Evolutionary conservation across 2,113 vertebrate species (phyloP).

Genomic region (Butastur rufipennis): DNA sequence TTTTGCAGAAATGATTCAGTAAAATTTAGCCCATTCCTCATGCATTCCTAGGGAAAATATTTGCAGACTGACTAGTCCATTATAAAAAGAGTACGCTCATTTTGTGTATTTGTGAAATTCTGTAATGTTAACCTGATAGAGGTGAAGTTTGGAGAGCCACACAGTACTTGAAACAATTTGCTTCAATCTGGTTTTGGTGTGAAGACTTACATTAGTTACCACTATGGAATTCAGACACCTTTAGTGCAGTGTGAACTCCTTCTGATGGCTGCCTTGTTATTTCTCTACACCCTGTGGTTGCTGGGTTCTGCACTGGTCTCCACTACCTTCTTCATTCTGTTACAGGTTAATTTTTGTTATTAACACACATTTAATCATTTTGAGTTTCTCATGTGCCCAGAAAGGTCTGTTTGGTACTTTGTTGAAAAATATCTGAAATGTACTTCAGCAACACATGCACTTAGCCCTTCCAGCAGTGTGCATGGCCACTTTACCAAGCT

Average conservation of each 20-base stretch:
- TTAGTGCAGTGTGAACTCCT: not conserved
- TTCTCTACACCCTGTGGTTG: not conserved
- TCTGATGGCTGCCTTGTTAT: not conserved
- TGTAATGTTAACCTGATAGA: not conserved
- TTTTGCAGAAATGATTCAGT: not conserved
- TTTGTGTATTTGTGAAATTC: not conserved
- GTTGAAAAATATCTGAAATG: not conserved
- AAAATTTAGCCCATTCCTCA: not conserved
- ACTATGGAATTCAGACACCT: not conserved
- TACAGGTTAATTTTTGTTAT: not conserved
- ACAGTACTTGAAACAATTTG: not conserved
- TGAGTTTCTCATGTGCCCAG: not conserved
- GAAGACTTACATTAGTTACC: not conserved
- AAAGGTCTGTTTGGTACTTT: not conserved
- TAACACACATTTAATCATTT: not conserved
- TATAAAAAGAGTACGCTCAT: not conserved
- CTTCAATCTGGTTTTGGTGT: not conserved
- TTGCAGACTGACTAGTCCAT: not conserved
- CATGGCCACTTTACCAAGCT: accelerated
- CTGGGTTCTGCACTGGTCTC: not conserved
- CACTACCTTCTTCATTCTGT: not conserved
- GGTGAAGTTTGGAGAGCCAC: not conserved
- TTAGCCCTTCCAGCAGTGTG: not conserved
- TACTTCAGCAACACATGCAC: not conserved
- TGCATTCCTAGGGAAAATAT: not conserved